Percentiles rank a stretch among this genome's conserved stretches.
phyloP scores from a whole-genome alignment of 2,888 invertebrate genomes.

The Drosophila birchii region DNA sequence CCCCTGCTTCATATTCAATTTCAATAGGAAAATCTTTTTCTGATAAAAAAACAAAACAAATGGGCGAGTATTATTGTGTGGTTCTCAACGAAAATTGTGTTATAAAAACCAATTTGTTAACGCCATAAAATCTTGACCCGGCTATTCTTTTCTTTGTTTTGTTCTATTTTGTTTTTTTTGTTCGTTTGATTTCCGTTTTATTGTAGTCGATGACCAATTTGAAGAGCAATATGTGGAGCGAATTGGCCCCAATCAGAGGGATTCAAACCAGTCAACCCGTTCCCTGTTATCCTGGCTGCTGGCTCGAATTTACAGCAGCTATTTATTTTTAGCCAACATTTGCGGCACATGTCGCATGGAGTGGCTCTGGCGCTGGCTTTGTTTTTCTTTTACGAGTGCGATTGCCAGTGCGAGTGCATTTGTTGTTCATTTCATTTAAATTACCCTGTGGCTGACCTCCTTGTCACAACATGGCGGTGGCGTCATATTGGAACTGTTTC shows the following conservation, averaged over 20 bases:
- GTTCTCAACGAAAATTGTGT: slow-evolving; percentile 64
- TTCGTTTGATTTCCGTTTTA: slow-evolving; percentile 52
- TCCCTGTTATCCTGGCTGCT: slow-evolving; percentile 24
- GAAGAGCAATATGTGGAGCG: slow-evolving; percentile 69
- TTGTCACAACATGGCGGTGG: slow-evolving; percentile 69
- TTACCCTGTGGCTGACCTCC: slow-evolving; percentile 79
- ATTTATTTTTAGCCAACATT: slow-evolving; percentile 73
- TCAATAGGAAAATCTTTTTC: slow-evolving; percentile 1
- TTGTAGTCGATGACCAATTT: slow-evolving; percentile 74
- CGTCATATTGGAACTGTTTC: slow-evolving; percentile 72
- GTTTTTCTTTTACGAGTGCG: slow-evolving; percentile 48
- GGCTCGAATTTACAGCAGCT: slow-evolving; percentile 72
- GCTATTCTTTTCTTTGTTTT: slow-evolving; percentile 34
- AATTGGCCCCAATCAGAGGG: slow-evolving; percentile 46
- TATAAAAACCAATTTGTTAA: slow-evolving; percentile 79
- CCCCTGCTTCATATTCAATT: background rate
- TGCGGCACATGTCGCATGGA: slow-evolving; percentile 71
- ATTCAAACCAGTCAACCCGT: slow-evolving; percentile 38
- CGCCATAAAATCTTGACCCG: slow-evolving; percentile 69
- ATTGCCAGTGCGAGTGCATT: slow-evolving; percentile 69
- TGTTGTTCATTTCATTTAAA: slow-evolving; percentile 79
- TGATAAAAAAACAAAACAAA: slow-evolving; percentile 49
- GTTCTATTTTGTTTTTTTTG: slow-evolving; percentile 11
- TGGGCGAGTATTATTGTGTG: slow-evolving; percentile 51
- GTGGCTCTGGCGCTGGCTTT: slow-evolving; percentile 45